Evolutionary conservation across 2,888 invertebrate species (phyloP).

Genomic region (Heliconius erato): DNA sequence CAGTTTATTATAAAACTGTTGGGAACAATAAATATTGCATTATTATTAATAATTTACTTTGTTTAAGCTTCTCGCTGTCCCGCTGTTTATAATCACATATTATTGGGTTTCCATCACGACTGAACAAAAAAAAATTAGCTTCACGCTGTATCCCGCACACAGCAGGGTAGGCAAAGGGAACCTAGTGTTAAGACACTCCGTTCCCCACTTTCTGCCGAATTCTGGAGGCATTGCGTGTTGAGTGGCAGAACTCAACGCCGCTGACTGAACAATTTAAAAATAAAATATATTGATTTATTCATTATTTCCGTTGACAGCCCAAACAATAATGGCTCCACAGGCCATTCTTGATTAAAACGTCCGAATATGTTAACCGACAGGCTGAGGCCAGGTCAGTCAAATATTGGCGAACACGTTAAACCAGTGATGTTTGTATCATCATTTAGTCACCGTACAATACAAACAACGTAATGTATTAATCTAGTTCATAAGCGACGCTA

Average conservation of each 20-base stretch:
- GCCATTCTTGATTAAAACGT: conserved; percentile 42
- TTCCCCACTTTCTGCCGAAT: too few species aligned
- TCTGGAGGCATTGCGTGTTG: too few species aligned
- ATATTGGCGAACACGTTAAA: conserved; percentile 41
- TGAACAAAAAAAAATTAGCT: too few species aligned
- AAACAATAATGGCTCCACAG: neutral
- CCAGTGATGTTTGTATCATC: conserved; percentile 38
- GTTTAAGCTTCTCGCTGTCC: too few species aligned
- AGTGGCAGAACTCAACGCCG: too few species aligned
- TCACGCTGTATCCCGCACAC: too few species aligned
- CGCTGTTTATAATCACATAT: too few species aligned
- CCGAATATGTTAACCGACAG: conserved; percentile 38
- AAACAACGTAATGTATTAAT: conserved; percentile 27
- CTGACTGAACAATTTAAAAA: too few species aligned
- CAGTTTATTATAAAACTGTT: neutral
- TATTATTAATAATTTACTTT: too few species aligned
- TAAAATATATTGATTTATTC: neutral
- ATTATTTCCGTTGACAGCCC: neutral
- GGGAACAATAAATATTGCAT: neutral
- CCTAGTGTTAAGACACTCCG: too few species aligned
- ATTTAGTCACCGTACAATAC: conserved; percentile 33
- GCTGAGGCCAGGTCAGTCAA: conserved; percentile 35
- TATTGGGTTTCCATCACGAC: too few species aligned
- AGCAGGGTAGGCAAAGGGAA: too few species aligned
- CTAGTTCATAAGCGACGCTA: conserved; percentile 25